Base-by-base conservation (phyloP, 2,888 invertebrate genomes). In the Amblyteles armatorius region DNA sequence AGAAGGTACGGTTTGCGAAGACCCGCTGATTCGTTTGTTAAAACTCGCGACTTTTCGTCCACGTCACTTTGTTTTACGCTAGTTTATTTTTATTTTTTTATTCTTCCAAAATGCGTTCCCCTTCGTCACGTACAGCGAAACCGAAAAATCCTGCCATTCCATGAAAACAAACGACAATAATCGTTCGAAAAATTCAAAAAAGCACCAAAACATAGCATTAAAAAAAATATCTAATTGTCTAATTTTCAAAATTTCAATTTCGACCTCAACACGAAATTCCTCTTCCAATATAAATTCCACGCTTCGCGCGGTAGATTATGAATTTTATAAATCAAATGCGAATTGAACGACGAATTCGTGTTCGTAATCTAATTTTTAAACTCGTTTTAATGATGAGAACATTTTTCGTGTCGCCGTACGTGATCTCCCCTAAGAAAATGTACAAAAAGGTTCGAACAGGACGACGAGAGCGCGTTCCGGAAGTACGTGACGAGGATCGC, bases 41-140 rank as follows among this genome's bases (percentile, higher is more conserved):
- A 60, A 63, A 52, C n/a, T 55, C 73, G 48, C 26, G 48, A 48
- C 50, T 44, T 26, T 36, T 57, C 50, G 29, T 60, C 22, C 63
- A 76, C 52, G 40, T 76, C 50, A 65, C 57, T 72, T 22, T 22
- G 19, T 11, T 57, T 57, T 22, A 57, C 22, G 57, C 76, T 69
- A 83, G 65, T 69, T 52, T 48, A 13, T 50, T n/a, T 29, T 19
- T 29, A 36, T 82, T 57, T 26, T 55, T 33, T 16, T 44, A 48
- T 29, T 19, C 48, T 83, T 73, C 74, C 68, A 82, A 76, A 84
- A 82, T 57, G 79, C 69, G 74, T 57, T 71, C 76, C 79, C 65
- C 57, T 40, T 84, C 80, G 65, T 71, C 74, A 55, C 81, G 76
- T 68, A 74, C 65, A 73, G 60, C 78, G 19, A 78, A 68, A 4